Evolutionary conservation across 1,140 invertebrate species (phyloP).

Genomic region (Drosophila ironensis): DNA sequence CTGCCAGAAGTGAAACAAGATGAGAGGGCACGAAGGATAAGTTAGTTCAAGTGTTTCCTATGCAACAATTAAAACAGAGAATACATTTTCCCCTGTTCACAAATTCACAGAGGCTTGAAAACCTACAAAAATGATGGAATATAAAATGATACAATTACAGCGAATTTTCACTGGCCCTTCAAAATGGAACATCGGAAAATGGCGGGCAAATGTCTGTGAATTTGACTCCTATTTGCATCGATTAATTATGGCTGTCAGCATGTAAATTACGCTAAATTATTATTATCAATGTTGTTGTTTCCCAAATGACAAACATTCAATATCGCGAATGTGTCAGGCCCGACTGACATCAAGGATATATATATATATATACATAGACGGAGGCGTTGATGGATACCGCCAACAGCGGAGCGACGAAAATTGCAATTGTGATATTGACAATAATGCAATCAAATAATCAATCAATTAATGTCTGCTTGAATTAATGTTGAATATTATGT

Average conservation of each 20-base stretch:
- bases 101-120: too few relatives aligned
- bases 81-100: too few relatives aligned
- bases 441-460: conserved; percentile 81
- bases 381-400: conserved; percentile 3
- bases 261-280: conserved; percentile 75
- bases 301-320: conserved; percentile 15
- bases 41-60: too few relatives aligned
- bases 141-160: not conserved
- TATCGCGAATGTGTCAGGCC: conserved; percentile 32
- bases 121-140: too few relatives aligned
- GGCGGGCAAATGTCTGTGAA: not conserved
- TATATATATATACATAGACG: not conserved
- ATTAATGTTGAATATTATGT: conserved; percentile 76
- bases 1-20: conserved; percentile 4
- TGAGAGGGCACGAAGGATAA: too few relatives aligned
- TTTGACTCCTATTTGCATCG: conserved; percentile 18
- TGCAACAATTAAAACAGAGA: not conserved
- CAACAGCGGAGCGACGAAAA: conserved; percentile 35
- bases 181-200: not conserved
- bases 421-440: conserved; percentile 73
- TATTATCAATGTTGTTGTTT: conserved; percentile 50
- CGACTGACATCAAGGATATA: conserved; percentile 31
- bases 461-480: conserved; percentile 76
- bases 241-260: conserved; percentile 73
- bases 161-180: not conserved